A percentile compares a stretch with the other conserved stretches of the same genome.
Conservation (phyloP, 2,888 invertebrate species). For the Oxytorus armatus region DNA sequence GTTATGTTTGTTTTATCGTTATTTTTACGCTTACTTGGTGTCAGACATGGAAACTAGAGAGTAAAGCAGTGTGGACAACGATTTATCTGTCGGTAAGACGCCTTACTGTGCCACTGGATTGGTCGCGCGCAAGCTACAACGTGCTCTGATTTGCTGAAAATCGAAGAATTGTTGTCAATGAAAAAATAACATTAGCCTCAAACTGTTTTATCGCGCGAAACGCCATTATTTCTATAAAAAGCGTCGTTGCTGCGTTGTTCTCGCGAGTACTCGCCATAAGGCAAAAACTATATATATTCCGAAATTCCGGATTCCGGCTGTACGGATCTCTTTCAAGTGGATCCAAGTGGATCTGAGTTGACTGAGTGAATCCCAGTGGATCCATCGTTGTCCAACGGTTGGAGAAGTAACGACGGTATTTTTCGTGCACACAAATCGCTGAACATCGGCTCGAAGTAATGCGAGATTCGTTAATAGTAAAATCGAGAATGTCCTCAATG, state of each 20-base stretch:
- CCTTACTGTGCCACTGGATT: not conserved
- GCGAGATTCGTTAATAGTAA: constrained; percentile 43
- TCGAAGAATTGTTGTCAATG: not conserved
- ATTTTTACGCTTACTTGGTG: too few species aligned
- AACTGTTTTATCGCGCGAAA: too few species aligned
- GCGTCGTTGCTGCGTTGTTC: too few species aligned
- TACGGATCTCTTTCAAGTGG: constrained; percentile 73
- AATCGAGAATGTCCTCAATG: constrained; percentile 33
- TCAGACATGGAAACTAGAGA: too few species aligned
- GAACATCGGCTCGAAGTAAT: constrained; percentile 73
- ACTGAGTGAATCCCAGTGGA: too few species aligned
- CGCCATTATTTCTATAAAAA: too few species aligned
- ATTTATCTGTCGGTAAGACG: too few species aligned
- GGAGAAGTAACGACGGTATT: constrained; percentile 76
- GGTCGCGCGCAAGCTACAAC: not conserved
- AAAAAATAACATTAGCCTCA: not conserved
- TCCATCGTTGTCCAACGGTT: too few species aligned
- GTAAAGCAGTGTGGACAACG: too few species aligned
- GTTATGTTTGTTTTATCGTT: too few species aligned
- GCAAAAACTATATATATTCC: constrained; percentile 67
- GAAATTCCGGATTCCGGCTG: constrained; percentile 70
- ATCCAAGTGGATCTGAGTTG: too few species aligned
- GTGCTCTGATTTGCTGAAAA: constrained; percentile 11
- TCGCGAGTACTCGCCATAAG: constrained; percentile 32
- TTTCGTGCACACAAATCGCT: constrained; percentile 73